These are phyloP conservation scores for Pemphigus obesinymphae DNA, from an alignment of 1,140 invertebrate genomes.

Conservation along the genomic window DNA sequence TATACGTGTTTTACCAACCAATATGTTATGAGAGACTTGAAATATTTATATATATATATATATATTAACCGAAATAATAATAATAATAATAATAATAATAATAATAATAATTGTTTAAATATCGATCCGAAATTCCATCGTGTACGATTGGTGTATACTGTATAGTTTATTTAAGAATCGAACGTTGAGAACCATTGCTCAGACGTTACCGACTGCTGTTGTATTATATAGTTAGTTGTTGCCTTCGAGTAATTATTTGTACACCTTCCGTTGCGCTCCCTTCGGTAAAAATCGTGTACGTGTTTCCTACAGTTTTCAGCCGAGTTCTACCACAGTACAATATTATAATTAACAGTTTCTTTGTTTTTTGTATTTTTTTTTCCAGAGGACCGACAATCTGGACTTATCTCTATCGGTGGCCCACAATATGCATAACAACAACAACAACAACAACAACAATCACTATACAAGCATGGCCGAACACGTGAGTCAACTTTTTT, in stretches of 20 bases:
- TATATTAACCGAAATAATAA: too few relatives aligned
- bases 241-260: not conserved
- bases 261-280: not conserved
- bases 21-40: too few relatives aligned
- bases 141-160: too few relatives aligned
- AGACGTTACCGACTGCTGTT: not conserved
- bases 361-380: slow-evolving; percentile 52
- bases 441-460: slow-evolving; percentile 67
- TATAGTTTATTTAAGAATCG: too few relatives aligned
- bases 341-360: not conserved
- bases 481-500: slow-evolving; percentile 4
- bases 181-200: not conserved
- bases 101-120: not conserved
- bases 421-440: slow-evolving; percentile 60
- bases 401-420: slow-evolving; percentile 66
- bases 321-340: not conserved
- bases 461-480: slow-evolving; percentile 50
- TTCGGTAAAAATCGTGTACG: not conserved
- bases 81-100: too few relatives aligned
- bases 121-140: too few relatives aligned
- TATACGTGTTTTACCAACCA: too few relatives aligned
- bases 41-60: too few relatives aligned
- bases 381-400: slow-evolving; percentile 70
- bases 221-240: not conserved
- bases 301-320: not conserved